Evolutionary conservation across 2,113 vertebrate genomes (phyloP).

Genomic region (Nesoenas mayeri): DNA sequence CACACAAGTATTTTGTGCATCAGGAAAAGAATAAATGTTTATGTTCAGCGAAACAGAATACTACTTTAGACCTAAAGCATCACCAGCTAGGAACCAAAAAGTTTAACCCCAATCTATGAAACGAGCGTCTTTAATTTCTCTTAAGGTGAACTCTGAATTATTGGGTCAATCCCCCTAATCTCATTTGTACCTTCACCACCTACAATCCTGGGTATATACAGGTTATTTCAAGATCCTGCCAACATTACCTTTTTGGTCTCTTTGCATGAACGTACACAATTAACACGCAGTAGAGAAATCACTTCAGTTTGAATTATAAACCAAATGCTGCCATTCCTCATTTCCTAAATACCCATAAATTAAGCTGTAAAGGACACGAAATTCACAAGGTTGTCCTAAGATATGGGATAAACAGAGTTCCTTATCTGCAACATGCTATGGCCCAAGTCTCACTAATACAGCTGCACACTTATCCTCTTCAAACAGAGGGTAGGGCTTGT

Average conservation of each 20-base stretch:
- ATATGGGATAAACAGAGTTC: neutral
- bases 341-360: neutral
- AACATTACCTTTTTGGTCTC: neutral
- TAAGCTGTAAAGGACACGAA: neutral
- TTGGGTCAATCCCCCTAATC: neutral
- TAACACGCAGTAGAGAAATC: neutral
- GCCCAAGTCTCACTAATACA: neutral
- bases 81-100: neutral
- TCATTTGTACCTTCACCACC: neutral
- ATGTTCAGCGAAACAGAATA: neutral
- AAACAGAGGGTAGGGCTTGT: constrained; percentile 7
- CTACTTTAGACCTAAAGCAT: neutral
- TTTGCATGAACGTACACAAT: neutral
- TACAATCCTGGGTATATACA: neutral
- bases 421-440: neutral
- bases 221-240: neutral
- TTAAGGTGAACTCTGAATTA: neutral
- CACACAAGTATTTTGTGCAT: neutral
- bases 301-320: neutral
- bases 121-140: neutral
- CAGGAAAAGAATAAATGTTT: neutral
- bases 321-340: neutral
- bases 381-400: neutral
- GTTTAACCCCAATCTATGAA: neutral
- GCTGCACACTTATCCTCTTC: neutral